A percentile compares a stretch with the other conserved stretches of the same genome.
Evolutionary conservation across 2,113 vertebrate species (phyloP).

Genomic region (Channa argus): DNA sequence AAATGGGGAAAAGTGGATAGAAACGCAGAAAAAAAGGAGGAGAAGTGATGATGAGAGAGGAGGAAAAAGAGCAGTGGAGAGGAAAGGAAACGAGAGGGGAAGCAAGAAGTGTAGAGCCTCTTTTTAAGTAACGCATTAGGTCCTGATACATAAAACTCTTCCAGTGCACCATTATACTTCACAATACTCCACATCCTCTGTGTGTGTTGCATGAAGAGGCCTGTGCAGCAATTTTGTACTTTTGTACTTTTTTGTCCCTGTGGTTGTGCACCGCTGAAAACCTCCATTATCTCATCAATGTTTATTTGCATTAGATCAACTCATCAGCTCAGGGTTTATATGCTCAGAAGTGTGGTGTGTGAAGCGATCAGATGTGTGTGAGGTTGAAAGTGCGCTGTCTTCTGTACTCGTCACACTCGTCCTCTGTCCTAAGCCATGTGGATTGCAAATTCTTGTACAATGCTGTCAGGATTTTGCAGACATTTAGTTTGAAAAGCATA

Average conservation of each 20-base stretch:
- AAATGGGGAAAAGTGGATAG: not conserved
- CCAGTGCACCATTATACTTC: conserved; percentile 55
- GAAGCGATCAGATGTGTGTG: not conserved
- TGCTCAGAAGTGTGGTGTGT: not conserved
- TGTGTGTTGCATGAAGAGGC: conserved; percentile 47
- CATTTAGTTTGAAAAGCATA: too few relatives aligned
- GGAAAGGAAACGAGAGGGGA: conserved; percentile 10
- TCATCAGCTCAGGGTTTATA: not conserved
- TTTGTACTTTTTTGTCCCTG: conserved; percentile 29
- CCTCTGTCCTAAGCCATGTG: too few relatives aligned
- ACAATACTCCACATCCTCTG: conserved; percentile 27
- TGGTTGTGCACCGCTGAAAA: conserved; percentile 37
- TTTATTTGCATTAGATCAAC: conserved; percentile 48
- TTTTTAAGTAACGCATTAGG: conserved; percentile 52
- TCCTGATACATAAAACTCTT: conserved; percentile 51
- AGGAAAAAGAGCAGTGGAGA: conserved; percentile 28
- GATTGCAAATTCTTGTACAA: too few relatives aligned
- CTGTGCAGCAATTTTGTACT: conserved; percentile 62
- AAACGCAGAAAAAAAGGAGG: not conserved
- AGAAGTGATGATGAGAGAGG: conserved; percentile 6
- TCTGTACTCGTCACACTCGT: too few relatives aligned
- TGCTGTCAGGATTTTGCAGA: too few relatives aligned
- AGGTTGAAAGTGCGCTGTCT: too few relatives aligned
- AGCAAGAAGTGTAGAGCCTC: conserved; percentile 55
- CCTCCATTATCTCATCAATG: conserved; percentile 39